Evolutionary conservation across 2,888 invertebrate genomes (phyloP).

Genomic region (Tillus elongatus): DNA sequence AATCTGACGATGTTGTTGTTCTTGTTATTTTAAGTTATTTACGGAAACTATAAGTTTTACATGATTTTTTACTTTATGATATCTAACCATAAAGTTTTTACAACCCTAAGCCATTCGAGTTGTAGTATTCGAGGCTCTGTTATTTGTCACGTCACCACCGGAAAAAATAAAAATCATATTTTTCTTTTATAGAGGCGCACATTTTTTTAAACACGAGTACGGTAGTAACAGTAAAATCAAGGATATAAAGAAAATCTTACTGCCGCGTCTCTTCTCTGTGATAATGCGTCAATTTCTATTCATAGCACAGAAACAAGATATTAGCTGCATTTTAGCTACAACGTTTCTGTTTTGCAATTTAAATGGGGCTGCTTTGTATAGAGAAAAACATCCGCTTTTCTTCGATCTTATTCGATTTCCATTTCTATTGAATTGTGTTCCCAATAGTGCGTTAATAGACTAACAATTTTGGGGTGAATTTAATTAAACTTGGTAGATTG

Average conservation of each 20-base stretch:
- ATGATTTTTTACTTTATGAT: too few relatives aligned
- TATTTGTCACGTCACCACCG: too few relatives aligned
- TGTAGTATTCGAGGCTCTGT: too few relatives aligned
- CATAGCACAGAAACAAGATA: conserved; percentile 34
- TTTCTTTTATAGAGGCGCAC: too few relatives aligned
- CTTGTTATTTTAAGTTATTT: too few relatives aligned
- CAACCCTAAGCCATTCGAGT: too few relatives aligned
- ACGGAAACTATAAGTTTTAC: too few relatives aligned
- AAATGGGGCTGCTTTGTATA: conserved; percentile 20
- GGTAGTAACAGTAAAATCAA: conserved; percentile 6
- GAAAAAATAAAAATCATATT: too few relatives aligned
- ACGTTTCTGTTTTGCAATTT: conserved; percentile 33
- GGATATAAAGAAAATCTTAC: conserved; percentile 8
- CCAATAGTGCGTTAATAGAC: conserved; percentile 23
- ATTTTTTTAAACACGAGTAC: too few relatives aligned
- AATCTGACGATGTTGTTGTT: too few relatives aligned
- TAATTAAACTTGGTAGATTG: too few relatives aligned
- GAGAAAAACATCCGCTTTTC: conserved; percentile 2
- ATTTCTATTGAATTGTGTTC: conserved; percentile 15
- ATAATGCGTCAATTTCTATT: conserved; percentile 34
- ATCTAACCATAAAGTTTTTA: too few relatives aligned
- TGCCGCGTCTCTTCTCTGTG: conserved; percentile 8
- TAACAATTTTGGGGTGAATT: conserved; percentile 23
- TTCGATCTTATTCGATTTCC: conserved; percentile 19
- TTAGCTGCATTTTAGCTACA: conserved; percentile 33